Evolutionary conservation across 2,888 invertebrate genomes (phyloP).

Genomic region (Melinaea menophilus): DNA sequence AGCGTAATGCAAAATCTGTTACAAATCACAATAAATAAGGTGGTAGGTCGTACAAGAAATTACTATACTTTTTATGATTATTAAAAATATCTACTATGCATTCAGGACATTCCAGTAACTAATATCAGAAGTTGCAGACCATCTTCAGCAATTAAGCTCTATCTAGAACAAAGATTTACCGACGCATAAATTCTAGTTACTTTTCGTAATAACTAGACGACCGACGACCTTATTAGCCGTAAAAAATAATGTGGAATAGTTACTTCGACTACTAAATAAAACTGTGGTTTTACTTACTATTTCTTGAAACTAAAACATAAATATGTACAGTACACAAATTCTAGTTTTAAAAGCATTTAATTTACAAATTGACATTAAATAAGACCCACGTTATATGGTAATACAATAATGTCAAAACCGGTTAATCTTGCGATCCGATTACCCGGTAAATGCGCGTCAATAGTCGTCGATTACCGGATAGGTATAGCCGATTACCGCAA

Average conservation of each 20-base stretch:
- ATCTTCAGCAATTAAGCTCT: not conserved
- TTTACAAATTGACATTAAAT: not conserved
- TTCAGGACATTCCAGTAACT: not conserved
- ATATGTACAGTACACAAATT: no score
- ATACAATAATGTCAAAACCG: slow-evolving; percentile 17
- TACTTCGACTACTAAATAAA: no score
- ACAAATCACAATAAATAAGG: no score
- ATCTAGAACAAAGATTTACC: slow-evolving; percentile 26
- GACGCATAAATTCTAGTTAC: slow-evolving; percentile 27
- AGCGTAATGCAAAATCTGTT: no score
- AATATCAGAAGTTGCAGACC: slow-evolving; percentile 11
- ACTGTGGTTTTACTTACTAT: no score
- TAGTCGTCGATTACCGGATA: slow-evolving; percentile 22
- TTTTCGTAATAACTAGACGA: slow-evolving; percentile 21
- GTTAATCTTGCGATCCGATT: slow-evolving; percentile 25
- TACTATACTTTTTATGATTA: no score
- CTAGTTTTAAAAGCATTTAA: no score
- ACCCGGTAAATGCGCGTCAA: slow-evolving; percentile 21
- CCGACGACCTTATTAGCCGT: slow-evolving; percentile 12
- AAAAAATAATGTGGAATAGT: slow-evolving; percentile 5
- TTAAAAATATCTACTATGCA: not conserved
- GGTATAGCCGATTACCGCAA: slow-evolving; percentile 14
- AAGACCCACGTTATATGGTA: not conserved
- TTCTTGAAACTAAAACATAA: no score
- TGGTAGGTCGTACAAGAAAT: no score